Evolutionary conservation across 2,888 invertebrate genomes (phyloP), one percentile per base, ranked within the genome.

Genomic region (Meta bourneti): DNA sequence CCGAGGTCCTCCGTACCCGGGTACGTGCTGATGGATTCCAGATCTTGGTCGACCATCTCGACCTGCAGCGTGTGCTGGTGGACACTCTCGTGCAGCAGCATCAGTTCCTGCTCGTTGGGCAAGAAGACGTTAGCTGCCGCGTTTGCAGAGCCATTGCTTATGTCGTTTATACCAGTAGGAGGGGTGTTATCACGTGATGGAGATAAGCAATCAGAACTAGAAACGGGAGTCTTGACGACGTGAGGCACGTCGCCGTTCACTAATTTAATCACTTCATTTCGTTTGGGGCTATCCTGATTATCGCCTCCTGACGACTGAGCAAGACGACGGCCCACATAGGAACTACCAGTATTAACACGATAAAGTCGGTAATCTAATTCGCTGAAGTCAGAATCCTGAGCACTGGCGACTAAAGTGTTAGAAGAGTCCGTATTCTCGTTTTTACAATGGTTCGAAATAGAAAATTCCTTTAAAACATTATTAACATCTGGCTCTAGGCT

Each of bases 311-410:
- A 93, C 13, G 93, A 93, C 94, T 96, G 96, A 71, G 97, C 97
- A 93, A 97, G 95, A 93, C 97, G 95, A 95, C 97, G 96, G 79
- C 97, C 97, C 83, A 97, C 97, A 94, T 97, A 97, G 93, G 97
- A 97, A 95, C 97, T 97, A 69, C 97, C 96, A 93, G 95, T 95
- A 94, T 97, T 97, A 92, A 94, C 93, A 13, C 97, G 96, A 93
- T 97, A 96, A 90, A 98, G 95, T 94, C 97, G 97, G 94, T 97
- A 97, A 95, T 97, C 97, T 94, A 97, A 94, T 88, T 95, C 95
- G 83, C 95, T 95, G 90, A 93, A 93, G 20, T 93, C 93, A 34
- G 91, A 81, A 34, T 93, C 93, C 71, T 86, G 92, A 74, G 83
- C 85, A 85, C 20, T 52, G 16, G 82, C 70, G 16, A 81, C 19